Evolutionary conservation across 2,797 vertebrate species (phyloP).

Genomic region (Rhinichthys osculus): DNA sequence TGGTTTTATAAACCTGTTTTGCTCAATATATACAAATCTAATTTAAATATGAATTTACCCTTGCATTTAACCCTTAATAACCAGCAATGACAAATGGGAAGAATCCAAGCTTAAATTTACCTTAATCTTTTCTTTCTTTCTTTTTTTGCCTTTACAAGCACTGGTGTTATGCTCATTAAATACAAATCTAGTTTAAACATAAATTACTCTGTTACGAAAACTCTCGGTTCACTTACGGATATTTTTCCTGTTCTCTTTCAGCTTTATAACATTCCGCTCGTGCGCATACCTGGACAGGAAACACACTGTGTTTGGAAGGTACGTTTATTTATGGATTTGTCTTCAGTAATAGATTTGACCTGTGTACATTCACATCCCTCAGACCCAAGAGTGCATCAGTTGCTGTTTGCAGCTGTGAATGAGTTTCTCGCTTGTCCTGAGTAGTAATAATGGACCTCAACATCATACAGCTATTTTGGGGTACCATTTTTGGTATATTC

Average conservation of each 20-base stretch:
- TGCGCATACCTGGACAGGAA: constrained; percentile 95
- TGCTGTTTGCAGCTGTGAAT: background rate
- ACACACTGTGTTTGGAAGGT: constrained; percentile 95
- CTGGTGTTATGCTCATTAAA: background rate
- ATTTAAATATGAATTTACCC: background rate
- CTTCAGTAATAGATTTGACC: constrained; percentile 6
- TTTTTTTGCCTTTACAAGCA: background rate
- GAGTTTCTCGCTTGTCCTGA: background rate
- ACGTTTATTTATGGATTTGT: constrained; percentile 35
- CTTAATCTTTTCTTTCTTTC: too few relatives aligned
- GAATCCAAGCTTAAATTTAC: background rate
- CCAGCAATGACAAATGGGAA: background rate
- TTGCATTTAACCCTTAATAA: background rate
- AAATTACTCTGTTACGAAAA: background rate
- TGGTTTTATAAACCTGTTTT: background rate
- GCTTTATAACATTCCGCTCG: constrained; percentile 97
- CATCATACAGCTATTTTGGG: background rate
- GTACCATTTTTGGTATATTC: constrained; percentile 10
- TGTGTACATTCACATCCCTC: background rate
- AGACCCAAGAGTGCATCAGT: background rate
- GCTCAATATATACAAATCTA: background rate
- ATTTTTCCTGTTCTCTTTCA: constrained; percentile 63
- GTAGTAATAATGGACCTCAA: background rate
- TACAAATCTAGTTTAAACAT: background rate
- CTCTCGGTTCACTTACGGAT: background rate